Evolutionary conservation across 1,140 invertebrate genomes (phyloP).

Genomic region (Magallana gigas): DNA sequence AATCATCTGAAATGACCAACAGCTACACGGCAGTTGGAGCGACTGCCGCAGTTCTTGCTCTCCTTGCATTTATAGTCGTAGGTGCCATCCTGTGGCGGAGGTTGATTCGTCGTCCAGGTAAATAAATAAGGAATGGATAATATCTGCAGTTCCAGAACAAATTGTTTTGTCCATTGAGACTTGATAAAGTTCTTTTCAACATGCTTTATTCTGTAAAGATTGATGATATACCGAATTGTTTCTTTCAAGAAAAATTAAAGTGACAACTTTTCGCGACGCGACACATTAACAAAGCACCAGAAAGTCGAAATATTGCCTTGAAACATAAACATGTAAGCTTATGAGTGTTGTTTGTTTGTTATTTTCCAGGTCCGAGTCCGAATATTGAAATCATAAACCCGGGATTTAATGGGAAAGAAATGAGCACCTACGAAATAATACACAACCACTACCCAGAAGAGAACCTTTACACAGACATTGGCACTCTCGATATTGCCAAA

Average conservation of each 20-base stretch:
- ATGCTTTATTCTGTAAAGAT: too few species aligned
- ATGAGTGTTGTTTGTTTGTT: too few species aligned
- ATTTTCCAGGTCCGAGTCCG: not conserved
- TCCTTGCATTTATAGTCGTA: not conserved
- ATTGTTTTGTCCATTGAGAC: too few species aligned
- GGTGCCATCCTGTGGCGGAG: not conserved
- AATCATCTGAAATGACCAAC: not conserved
- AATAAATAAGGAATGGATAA: too few species aligned
- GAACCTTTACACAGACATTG: not conserved
- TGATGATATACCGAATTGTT: too few species aligned
- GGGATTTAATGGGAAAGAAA: not conserved
- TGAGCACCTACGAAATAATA: slow-evolving; percentile 8
- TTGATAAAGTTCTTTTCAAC: too few species aligned
- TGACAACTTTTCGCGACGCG: too few species aligned
- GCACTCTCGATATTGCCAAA: not conserved
- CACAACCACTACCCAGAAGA: not conserved
- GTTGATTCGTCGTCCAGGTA: not conserved
- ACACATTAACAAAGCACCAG: too few species aligned
- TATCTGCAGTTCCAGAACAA: too few species aligned
- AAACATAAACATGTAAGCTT: too few species aligned
- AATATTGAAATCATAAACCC: not conserved
- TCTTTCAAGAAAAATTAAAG: too few species aligned
- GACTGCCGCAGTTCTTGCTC: not conserved
- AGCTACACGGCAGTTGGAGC: not conserved
- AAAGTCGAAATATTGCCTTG: too few species aligned